phyloP scores from a whole-genome alignment of 2,888 invertebrate genomes.

The Cacoxenus indagator region DNA sequence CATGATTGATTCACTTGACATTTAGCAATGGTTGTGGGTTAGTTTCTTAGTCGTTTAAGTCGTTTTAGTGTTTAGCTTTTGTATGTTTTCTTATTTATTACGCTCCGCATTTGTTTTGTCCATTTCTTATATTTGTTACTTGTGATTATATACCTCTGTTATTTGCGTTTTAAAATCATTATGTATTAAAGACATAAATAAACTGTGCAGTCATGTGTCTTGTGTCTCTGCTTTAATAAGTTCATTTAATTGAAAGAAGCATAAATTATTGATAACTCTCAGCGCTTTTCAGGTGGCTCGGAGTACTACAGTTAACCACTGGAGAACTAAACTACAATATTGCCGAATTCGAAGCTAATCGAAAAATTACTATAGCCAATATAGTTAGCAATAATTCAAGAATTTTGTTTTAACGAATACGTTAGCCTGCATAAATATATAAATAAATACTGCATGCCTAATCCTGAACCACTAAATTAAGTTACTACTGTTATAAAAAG shows the following conservation, averaged over 20 bases:
- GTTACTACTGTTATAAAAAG: too few species aligned
- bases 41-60: slow-evolving; percentile 5
- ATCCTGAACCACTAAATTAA: too few species aligned
- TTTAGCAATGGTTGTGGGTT: slow-evolving; percentile 6
- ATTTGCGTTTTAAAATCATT: neutral
- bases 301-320: slow-evolving; percentile 54
- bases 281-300: slow-evolving; percentile 53
- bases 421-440: neutral
- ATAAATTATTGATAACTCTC: slow-evolving; percentile 2
- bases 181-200: too few species aligned
- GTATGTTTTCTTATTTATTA: neutral
- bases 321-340: neutral
- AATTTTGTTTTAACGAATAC: neutral
- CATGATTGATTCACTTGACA: neutral
- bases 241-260: neutral
- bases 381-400: neutral
- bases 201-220: neutral
- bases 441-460: neutral
- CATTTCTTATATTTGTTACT: neutral
- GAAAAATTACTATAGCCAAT: neutral
- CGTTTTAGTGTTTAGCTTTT: neutral
- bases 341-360: neutral
- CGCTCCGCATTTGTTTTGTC: neutral
- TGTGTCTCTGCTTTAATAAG: neutral
- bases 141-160: neutral